Percentiles rank a stretch among this genome's conserved stretches.
phyloP scores from a whole-genome alignment of 2,888 invertebrate genomes.

The Scaptomyza tumidula region DNA sequence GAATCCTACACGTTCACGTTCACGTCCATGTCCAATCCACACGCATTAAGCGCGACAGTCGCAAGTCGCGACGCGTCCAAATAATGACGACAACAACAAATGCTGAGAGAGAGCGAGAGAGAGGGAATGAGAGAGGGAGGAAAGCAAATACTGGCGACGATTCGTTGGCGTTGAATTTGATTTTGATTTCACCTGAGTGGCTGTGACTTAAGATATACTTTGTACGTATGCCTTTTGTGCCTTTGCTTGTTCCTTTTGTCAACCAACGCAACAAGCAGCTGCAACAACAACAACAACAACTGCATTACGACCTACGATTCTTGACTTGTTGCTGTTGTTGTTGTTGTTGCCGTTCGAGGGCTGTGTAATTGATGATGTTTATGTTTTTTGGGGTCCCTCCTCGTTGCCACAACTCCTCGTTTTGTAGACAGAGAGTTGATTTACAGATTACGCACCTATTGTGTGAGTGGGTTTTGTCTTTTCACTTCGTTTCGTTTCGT shows the following conservation, averaged over 20 bases:
- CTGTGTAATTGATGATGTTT: slow-evolving; percentile 79
- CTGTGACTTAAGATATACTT: slow-evolving; percentile 24
- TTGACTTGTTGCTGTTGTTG: slow-evolving; percentile 5
- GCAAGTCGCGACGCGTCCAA: slow-evolving; percentile 73
- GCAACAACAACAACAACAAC: slow-evolving; percentile 26
- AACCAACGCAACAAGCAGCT: slow-evolving; percentile 58
- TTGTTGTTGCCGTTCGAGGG: slow-evolving; percentile 50
- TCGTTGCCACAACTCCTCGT: slow-evolving; percentile 8
- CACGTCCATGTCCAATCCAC: slow-evolving; percentile 70
- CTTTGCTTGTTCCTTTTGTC: slow-evolving; percentile 59
- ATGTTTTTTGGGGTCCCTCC: slow-evolving; percentile 56
- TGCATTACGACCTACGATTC: slow-evolving; percentile 72
- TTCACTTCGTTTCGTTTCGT: neutral
- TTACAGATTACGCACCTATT: slow-evolving; percentile 79
- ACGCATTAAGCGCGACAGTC: slow-evolving; percentile 80
- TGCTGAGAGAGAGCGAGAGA: slow-evolving; percentile 1
- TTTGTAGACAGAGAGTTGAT: slow-evolving; percentile 56
- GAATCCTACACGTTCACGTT: slow-evolving; percentile 73
- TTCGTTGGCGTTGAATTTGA: slow-evolving; percentile 77
- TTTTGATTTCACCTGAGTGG: slow-evolving; percentile 80
- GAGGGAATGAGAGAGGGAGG: slow-evolving; percentile 7
- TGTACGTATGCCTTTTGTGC: slow-evolving; percentile 15
- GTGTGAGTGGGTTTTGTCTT: slow-evolving; percentile 62
- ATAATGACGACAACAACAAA: slow-evolving; percentile 65
- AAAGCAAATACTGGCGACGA: slow-evolving; percentile 26